Conservation (phyloP, 2,888 invertebrate species). For the Calliscelio sp. region DNA sequence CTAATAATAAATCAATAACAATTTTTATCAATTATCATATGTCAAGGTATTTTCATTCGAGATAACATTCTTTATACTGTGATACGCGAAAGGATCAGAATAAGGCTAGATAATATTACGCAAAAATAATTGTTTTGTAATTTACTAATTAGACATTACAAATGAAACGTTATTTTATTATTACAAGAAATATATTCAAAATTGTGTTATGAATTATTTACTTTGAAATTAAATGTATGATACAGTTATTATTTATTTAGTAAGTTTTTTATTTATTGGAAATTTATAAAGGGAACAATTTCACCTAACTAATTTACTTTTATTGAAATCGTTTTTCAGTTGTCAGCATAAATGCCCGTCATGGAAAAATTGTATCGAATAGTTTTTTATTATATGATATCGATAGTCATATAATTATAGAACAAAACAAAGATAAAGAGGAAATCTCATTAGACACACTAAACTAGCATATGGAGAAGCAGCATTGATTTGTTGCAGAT, state of each 20-base stretch:
- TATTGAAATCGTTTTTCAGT: background rate
- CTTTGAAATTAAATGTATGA: background rate
- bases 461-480: slow-evolving; percentile 67
- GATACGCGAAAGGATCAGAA: slow-evolving; percentile 21
- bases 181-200: background rate
- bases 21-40: slow-evolving; percentile 53
- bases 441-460: slow-evolving; percentile 54
- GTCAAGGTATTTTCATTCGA: slow-evolving; percentile 36
- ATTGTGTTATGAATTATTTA: too few species aligned
- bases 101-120: slow-evolving; percentile 23
- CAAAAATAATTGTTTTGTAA: background rate
- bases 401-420: slow-evolving; percentile 3
- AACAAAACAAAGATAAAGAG: slow-evolving; percentile 27
- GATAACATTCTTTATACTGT: slow-evolving; percentile 42
- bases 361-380: background rate
- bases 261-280: too few species aligned
- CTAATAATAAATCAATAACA: slow-evolving; percentile 31
- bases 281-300: too few species aligned
- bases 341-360: background rate
- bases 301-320: background rate
- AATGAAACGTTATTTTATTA: background rate
- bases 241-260: too few species aligned
- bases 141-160: background rate
- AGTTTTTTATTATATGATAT: background rate
- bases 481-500: slow-evolving; percentile 82